These are phyloP conservation scores for Noctilio leporinus DNA, from an alignment of 2,113 vertebrate species.

Conservation along the genomic window DNA sequence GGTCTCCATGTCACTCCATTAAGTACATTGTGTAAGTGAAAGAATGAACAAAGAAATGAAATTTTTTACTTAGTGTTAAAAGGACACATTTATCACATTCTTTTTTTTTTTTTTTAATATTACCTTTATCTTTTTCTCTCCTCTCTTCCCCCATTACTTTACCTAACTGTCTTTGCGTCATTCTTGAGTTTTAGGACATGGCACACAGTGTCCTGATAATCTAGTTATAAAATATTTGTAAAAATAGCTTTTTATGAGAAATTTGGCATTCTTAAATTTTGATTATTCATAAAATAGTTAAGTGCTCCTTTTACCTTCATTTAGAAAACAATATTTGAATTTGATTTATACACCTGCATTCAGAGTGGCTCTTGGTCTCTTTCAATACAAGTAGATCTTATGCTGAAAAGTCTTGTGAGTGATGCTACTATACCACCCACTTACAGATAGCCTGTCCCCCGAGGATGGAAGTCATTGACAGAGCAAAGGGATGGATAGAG, in stretches of 20 bases:
- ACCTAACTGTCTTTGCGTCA: not conserved
- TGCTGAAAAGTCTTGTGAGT: not conserved
- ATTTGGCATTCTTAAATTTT: not conserved
- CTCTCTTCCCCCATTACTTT: not conserved
- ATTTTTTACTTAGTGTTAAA: not conserved
- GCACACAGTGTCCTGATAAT: not conserved
- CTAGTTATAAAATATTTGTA: not conserved
- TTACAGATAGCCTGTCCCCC: not conserved
- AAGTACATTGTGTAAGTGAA: not conserved
- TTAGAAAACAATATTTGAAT: not conserved
- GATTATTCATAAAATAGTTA: not conserved
- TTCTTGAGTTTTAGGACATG: not conserved
- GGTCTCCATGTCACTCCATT: not conserved
- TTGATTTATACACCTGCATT: not conserved
- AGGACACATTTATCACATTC: not conserved
- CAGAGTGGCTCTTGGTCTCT: not conserved
- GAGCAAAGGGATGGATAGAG: not conserved
- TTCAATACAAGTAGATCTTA: not conserved
- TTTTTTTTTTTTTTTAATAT: not conserved
- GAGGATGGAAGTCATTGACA: not conserved
- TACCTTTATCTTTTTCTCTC: not conserved
- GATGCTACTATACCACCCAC: not conserved
- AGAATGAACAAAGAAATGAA: not conserved
- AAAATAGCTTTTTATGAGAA: not conserved
- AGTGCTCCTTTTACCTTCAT: not conserved